Percentiles rank a stretch among this genome's conserved stretches.
Evolutionary conservation across 2,797 vertebrate species (phyloP).

Genomic region (Apogon hyalosoma): DNA sequence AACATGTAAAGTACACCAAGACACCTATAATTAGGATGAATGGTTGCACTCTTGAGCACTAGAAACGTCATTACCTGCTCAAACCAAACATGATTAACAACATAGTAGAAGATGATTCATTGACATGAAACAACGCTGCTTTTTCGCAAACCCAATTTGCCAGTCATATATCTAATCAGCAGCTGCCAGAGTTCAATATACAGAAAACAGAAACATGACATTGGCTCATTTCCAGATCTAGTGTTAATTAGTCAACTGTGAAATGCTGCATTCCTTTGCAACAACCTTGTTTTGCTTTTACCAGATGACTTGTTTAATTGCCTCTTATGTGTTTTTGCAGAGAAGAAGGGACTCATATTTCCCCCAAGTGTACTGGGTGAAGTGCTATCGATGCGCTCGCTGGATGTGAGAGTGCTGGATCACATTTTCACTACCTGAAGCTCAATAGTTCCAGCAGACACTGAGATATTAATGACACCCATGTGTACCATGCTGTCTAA

Average conservation of each 20-base stretch:
- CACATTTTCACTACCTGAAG: slow-evolving; percentile 50
- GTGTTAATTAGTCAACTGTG: slow-evolving; percentile 59
- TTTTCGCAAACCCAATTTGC: slow-evolving; percentile 45
- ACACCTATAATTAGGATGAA: slow-evolving; percentile 52
- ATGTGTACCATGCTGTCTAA: slow-evolving; percentile 20
- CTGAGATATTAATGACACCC: slow-evolving; percentile 55
- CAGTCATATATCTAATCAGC: slow-evolving; percentile 26
- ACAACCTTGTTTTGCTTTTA: slow-evolving; percentile 62
- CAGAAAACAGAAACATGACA: slow-evolving; percentile 37
- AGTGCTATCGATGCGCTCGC: slow-evolving; percentile 59
- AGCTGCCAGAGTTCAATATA: slow-evolving; percentile 36
- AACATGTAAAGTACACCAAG: slow-evolving; percentile 54
- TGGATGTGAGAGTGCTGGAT: slow-evolving; percentile 52
- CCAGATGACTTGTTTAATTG: slow-evolving; percentile 68
- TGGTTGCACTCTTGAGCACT: slow-evolving; percentile 23
- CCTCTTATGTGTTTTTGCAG: slow-evolving; percentile 59
- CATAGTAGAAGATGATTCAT: slow-evolving; percentile 21
- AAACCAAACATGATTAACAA: slow-evolving; percentile 57
- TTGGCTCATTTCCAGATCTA: slow-evolving; percentile 31
- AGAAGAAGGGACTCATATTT: slow-evolving; percentile 55
- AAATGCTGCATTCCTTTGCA: slow-evolving; percentile 57
- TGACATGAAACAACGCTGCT: slow-evolving; percentile 42
- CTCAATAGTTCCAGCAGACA: slow-evolving; percentile 57
- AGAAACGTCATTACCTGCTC: slow-evolving; percentile 65
- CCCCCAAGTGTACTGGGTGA: slow-evolving; percentile 55